Percentiles rank a stretch among this genome's conserved stretches.
Conservation (phyloP, 30 jellyfish, hydroid and myxozoan species). For the Pelagia noctiluca region DNA sequence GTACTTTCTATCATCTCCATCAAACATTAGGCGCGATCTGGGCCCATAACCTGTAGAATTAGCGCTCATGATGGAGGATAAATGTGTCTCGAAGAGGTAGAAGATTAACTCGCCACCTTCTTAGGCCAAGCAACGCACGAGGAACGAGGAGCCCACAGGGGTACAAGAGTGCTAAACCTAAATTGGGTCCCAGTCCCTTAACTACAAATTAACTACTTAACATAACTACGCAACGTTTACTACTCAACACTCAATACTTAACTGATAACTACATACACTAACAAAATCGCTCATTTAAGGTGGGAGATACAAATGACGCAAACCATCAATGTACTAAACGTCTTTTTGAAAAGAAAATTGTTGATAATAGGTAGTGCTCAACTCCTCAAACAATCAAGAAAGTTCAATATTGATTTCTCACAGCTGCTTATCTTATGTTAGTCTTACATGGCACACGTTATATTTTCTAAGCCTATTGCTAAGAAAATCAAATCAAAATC, state of each 20-base stretch:
- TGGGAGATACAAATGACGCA: not conserved
- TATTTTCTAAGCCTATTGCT: not conserved
- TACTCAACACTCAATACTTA: not conserved
- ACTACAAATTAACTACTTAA: too few species aligned
- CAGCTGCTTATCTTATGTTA: not conserved
- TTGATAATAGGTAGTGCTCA: not conserved
- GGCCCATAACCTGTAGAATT: conserved; percentile 36
- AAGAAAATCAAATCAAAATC: not conserved
- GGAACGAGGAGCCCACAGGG: too few species aligned
- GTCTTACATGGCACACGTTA: not conserved
- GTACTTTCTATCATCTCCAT: conserved; percentile 11
- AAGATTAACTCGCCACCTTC: too few species aligned
- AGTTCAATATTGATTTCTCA: not conserved
- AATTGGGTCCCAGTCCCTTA: too few species aligned
- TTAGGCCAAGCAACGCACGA: too few species aligned
- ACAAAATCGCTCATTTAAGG: not conserved
- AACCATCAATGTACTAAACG: conserved; percentile 1
- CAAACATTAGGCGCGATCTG: not conserved
- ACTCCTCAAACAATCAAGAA: not conserved
- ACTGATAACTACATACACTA: not conserved
- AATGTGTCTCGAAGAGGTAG: too few species aligned
- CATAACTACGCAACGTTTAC: too few species aligned
- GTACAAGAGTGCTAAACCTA: too few species aligned
- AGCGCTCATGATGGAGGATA: too few species aligned
- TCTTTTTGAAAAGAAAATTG: not conserved